Evolutionary conservation across 2,113 vertebrate species (phyloP).

Genomic region (Lipophrys pholis): DNA sequence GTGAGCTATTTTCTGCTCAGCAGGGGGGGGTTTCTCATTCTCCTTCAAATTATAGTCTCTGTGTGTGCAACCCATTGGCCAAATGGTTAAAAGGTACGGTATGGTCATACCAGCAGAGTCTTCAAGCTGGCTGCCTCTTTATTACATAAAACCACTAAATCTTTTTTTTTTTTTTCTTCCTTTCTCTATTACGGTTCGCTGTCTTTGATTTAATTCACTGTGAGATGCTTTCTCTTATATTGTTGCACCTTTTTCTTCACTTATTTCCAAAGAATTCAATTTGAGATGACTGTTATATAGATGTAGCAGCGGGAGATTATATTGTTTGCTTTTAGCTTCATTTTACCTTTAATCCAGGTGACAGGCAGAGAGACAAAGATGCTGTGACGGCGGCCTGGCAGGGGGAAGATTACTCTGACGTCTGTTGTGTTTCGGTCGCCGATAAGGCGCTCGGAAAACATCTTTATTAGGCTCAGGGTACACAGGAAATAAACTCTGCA

Average conservation of each 20-base stretch:
- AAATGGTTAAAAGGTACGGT: no score
- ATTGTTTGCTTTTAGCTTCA: constrained; percentile 26
- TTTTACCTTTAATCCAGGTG: constrained; percentile 40
- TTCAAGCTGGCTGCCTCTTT: no score
- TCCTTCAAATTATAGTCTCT: constrained; percentile 22
- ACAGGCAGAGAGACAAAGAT: constrained; percentile 24
- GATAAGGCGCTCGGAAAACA: constrained; percentile 34
- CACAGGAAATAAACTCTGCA: constrained; percentile 13
- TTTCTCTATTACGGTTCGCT: constrained; percentile 6
- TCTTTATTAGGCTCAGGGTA: constrained; percentile 26
- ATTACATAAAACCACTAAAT: no score
- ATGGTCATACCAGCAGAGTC: no score
- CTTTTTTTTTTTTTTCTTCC: neutral
- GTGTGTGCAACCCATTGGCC: no score
- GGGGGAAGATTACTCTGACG: constrained; percentile 3
- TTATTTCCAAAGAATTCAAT: constrained; percentile 1
- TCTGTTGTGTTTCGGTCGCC: constrained; percentile 7
- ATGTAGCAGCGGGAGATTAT: neutral
- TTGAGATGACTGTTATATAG: neutral
- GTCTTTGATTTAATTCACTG: neutral
- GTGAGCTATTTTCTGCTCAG: constrained; percentile 54
- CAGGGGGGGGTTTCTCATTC: constrained; percentile 42
- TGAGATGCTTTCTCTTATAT: neutral
- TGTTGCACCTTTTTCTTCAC: neutral
- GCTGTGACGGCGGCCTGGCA: neutral